These are phyloP conservation scores for Forbesichthys agassizii DNA, from an alignment of 2,113 vertebrate genomes.

Conservation along the genomic window DNA sequence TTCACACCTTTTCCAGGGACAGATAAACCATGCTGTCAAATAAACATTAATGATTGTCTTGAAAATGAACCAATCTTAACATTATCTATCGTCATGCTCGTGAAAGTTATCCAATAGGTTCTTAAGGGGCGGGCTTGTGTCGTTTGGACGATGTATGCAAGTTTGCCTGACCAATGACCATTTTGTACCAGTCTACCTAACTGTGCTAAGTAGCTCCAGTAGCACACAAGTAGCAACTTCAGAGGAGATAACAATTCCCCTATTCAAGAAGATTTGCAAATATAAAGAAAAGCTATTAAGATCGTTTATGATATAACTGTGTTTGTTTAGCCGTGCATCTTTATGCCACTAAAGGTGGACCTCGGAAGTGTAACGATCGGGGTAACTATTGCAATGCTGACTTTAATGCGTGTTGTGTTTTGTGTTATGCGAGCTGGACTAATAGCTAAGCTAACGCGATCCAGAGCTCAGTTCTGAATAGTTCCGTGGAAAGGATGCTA, in stretches of 20 bases:
- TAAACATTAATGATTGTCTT: conserved; percentile 32
- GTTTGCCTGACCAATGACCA: conserved; percentile 51
- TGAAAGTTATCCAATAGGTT: conserved; percentile 44
- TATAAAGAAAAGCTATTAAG: conserved; percentile 4
- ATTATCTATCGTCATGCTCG: not conserved
- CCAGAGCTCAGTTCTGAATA: conserved; percentile 51
- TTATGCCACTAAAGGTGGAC: not conserved
- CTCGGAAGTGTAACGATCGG: conserved; percentile 20
- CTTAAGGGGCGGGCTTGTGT: conserved; percentile 32
- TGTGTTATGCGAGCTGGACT: conserved; percentile 29
- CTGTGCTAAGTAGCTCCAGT: conserved; percentile 56
- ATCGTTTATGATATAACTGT: conserved; percentile 23
- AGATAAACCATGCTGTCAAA: conserved; percentile 34
- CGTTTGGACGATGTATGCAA: conserved; percentile 19
- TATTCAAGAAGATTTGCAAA: conserved; percentile 42
- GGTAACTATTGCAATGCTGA: conserved; percentile 56
- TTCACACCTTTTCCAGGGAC: conserved; percentile 7
- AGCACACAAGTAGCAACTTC: conserved; percentile 60
- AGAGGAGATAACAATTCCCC: conserved; percentile 41
- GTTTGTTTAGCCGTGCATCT: conserved; percentile 1
- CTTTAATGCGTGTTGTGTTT: conserved; percentile 57
- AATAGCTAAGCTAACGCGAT: conserved; percentile 53
- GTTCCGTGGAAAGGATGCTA: conserved; percentile 58
- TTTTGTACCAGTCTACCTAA: conserved; percentile 45
- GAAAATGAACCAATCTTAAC: conserved; percentile 9